Base-by-base conservation (phyloP, 2,797 vertebrate species). In the Hozukius guyotensis region DNA sequence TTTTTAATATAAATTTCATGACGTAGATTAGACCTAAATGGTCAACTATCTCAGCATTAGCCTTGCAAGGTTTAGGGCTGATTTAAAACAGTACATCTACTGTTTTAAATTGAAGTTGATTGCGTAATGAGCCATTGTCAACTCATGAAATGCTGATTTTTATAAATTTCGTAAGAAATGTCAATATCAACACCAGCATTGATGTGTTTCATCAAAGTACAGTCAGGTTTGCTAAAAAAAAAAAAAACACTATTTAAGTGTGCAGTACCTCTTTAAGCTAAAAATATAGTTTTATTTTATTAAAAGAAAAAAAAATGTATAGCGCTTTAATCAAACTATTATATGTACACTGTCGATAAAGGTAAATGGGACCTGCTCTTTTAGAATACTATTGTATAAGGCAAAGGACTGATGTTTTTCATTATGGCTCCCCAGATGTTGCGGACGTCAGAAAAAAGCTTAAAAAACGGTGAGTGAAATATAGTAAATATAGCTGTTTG, bases 391-490 rank as follows among this genome's bases (percentile, higher is more conserved):
- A 7, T 4, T 55, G 31, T 42, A 2, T 25, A 60, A 62, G 4
- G 62, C n/a, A 56, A 32, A 55, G 10, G 42, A 46, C 42, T 46
- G 42, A 46, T 46, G 42, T 72, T 75, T 75, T 66, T 80, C 4
- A 5, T 81, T 46, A 8, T 66, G 27, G 11, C 78, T 78, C 31
- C 14, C 0, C 80, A 94, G 96, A 96, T 13, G 69, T 90, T 34
- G 29, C 79, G 61, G 95, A 96, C 6, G 90, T 96, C 65, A 95
- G 93, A 88, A 97, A 95, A 81, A 81, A 88, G 60, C 94, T 99
- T 59, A 97, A 92, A 83, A 98, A 96, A 94, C 82, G 96, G 98
- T 98, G 81, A 94, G 95, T 81, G 32, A 72, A 77, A 63, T 60
- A 49, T 14, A 36, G 13, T 14, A 12, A 27, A 20, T 1, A 25